A percentile compares a stretch with the other conserved stretches of the same genome.
These are phyloP conservation scores for Dissostichus mawsoni DNA, from an alignment of 2,113 vertebrate species.

Conservation along the genomic window DNA sequence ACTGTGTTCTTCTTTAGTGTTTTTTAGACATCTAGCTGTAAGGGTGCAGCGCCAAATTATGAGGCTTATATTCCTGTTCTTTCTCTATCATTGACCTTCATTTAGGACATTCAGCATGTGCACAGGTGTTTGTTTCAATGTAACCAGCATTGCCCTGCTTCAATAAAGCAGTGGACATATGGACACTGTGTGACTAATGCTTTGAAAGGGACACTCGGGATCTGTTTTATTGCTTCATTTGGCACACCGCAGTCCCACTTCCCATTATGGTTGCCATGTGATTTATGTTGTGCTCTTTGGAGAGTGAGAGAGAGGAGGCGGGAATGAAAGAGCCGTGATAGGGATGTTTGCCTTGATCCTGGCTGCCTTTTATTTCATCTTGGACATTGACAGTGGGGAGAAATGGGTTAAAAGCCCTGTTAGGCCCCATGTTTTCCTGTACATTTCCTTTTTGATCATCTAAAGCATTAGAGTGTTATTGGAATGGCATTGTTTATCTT, in stretches of 20 bases:
- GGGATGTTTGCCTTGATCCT: slow-evolving; percentile 71
- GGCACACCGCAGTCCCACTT: slow-evolving; percentile 59
- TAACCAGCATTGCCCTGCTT: slow-evolving; percentile 42
- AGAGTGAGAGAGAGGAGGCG: slow-evolving; percentile 29
- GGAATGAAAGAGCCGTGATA: slow-evolving; percentile 46
- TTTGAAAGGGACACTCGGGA: slow-evolving; percentile 69
- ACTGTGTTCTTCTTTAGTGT: background rate
- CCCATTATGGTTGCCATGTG: slow-evolving; percentile 66
- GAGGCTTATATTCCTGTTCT: slow-evolving; percentile 24
- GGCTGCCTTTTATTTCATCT: slow-evolving; percentile 57
- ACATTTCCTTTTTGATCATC: slow-evolving; percentile 19
- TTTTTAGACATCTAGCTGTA: background rate
- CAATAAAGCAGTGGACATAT: slow-evolving; percentile 65
- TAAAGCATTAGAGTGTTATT: slow-evolving; percentile 16
- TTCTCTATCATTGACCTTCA: slow-evolving; percentile 47
- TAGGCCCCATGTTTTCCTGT: slow-evolving; percentile 5
- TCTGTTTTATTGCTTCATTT: slow-evolving; percentile 78
- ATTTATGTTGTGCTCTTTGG: slow-evolving; percentile 73
- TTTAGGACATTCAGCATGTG: slow-evolving; percentile 27
- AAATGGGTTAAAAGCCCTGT: slow-evolving; percentile 40
- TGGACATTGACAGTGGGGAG: slow-evolving; percentile 36
- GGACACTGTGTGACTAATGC: slow-evolving; percentile 69
- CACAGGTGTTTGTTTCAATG: slow-evolving; percentile 60
- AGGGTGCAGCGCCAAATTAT: background rate
- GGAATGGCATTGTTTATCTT: background rate